phyloP scores from a whole-genome alignment of 2,113 vertebrate genomes.

The Chelonoidis abingdonii region DNA sequence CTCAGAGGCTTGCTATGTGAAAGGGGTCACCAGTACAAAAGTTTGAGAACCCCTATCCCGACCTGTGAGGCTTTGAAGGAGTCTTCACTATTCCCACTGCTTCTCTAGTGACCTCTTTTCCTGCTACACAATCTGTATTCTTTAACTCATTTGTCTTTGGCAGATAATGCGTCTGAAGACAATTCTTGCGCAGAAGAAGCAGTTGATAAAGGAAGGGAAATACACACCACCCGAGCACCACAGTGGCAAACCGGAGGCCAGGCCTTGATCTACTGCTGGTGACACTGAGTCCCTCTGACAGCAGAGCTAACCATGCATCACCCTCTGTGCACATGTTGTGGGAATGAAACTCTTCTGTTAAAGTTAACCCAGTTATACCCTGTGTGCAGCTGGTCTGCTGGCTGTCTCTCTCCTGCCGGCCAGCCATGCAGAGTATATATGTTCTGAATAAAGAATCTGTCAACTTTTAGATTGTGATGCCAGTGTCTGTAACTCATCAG shows the following conservation, averaged over 20 bases:
- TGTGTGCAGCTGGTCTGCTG: accelerated
- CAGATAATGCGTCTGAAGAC: conserved; percentile 79
- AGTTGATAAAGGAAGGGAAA: conserved; percentile 89
- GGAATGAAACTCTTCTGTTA: accelerated
- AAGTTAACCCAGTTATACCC: accelerated
- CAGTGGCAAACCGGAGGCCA: conserved; percentile 65
- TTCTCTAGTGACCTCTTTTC: not conserved
- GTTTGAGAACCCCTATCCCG: not conserved
- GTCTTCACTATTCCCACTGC: not conserved
- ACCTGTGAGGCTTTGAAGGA: not conserved
- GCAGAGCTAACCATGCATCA: accelerated
- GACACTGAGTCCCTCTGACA: not conserved
- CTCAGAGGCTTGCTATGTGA: too few relatives aligned
- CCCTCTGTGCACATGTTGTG: accelerated
- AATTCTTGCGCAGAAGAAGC: conserved; percentile 84
- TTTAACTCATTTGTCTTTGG: not conserved
- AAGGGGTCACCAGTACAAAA: too few relatives aligned
- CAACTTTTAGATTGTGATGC: accelerated
- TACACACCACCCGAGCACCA: conserved; percentile 85
- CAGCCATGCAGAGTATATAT: not conserved
- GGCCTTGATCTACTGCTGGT: conserved; percentile 61
- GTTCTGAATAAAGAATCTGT: not conserved
- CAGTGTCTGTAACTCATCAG: accelerated
- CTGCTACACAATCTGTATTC: accelerated
- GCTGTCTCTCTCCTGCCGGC: accelerated